These are phyloP conservation scores for Cepphus grylle DNA, from an alignment of 2,113 vertebrate genomes.

Conservation along the genomic window DNA sequence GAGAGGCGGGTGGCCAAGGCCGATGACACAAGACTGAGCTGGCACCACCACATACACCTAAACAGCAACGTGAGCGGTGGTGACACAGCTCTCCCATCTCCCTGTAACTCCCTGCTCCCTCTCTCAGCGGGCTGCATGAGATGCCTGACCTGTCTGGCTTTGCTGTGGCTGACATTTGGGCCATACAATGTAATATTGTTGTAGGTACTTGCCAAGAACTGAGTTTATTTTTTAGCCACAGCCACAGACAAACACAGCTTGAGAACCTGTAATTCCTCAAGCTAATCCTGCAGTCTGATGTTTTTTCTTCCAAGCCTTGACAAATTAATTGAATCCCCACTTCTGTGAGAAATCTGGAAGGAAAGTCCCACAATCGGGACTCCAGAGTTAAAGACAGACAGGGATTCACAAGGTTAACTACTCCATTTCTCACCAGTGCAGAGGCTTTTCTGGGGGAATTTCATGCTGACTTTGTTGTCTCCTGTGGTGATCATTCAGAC, in stretches of 20 bases:
- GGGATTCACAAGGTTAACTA: not conserved
- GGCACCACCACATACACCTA: rapidly evolving
- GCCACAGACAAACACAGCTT: not conserved
- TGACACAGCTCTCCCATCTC: not conserved
- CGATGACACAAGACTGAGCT: not conserved
- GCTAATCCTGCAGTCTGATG: not conserved
- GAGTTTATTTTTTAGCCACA: not conserved
- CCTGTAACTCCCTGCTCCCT: not conserved
- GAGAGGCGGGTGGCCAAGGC: not conserved
- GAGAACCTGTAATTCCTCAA: not conserved
- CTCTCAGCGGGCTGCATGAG: rapidly evolving
- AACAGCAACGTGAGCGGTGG: rapidly evolving
- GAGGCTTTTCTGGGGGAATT: not conserved
- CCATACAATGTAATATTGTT: not conserved
- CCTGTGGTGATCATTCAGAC: not conserved
- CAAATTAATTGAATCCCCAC: not conserved
- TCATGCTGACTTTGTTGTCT: not conserved
- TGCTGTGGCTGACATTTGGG: not conserved
- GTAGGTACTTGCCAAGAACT: not conserved
- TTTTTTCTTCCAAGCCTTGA: not conserved
- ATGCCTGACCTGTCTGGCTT: not conserved
- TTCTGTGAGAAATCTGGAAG: not conserved
- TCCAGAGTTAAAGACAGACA: not conserved
- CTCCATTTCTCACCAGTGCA: not conserved
- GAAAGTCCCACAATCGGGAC: not conserved